Conservation (phyloP, 53 echinoderm and acorn worm genomes). For the Arbacia lixula region DNA sequence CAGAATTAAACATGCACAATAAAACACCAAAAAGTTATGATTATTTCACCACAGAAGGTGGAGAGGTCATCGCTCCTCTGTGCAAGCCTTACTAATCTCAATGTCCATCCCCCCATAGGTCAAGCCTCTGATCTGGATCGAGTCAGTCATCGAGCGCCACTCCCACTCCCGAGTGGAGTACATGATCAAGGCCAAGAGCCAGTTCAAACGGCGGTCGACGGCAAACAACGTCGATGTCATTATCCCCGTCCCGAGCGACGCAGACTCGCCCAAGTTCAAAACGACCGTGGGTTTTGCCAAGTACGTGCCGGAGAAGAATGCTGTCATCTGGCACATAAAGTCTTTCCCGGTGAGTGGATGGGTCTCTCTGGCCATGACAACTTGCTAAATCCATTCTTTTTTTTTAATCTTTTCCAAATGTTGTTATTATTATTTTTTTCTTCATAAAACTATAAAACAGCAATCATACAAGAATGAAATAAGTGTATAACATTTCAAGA, state of each 20-base stretch:
- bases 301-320: constrained; percentile 88
- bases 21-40: too few relatives aligned
- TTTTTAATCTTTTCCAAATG: too few relatives aligned
- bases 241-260: constrained; percentile 97
- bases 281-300: constrained; percentile 92
- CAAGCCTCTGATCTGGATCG: constrained; percentile 99
- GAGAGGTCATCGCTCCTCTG: too few relatives aligned
- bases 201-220: constrained; percentile 96
- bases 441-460: too few relatives aligned
- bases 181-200: constrained; percentile 99
- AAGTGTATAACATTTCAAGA: too few relatives aligned
- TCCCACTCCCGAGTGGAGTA: constrained; percentile 98
- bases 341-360: constrained; percentile 99
- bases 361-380: too few relatives aligned
- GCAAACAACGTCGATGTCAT: constrained; percentile 98
- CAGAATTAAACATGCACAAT: too few relatives aligned
- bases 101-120: constrained; percentile 76
- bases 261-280: constrained; percentile 99
- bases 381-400: too few relatives aligned
- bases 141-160: constrained; percentile 97
- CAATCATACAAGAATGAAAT: too few relatives aligned
- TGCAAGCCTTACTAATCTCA: too few relatives aligned
- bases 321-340: constrained; percentile 94
- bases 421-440: too few relatives aligned
- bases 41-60: too few relatives aligned